These are phyloP conservation scores for Varanus komodoensis DNA, from an alignment of 2,113 vertebrate species.

Conservation along the genomic window DNA sequence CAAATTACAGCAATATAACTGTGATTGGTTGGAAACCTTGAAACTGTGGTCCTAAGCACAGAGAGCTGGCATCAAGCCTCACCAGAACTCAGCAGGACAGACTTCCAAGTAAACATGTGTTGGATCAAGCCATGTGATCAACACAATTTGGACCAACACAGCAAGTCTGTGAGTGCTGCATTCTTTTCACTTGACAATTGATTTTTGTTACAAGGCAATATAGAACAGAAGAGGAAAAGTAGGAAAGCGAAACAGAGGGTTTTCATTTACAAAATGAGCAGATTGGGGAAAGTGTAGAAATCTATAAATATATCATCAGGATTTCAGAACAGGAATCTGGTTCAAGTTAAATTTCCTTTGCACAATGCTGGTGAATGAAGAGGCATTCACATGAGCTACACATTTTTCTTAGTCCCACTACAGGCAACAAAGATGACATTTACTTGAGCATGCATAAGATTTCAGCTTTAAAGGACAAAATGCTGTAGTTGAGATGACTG, in stretches of 20 bases:
- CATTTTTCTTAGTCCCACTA: not conserved
- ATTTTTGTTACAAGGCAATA: accelerated
- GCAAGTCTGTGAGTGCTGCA: accelerated
- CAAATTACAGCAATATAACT: too few relatives aligned
- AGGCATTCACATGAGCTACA: too few relatives aligned
- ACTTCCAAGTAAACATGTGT: not conserved
- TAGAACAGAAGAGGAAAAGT: not conserved
- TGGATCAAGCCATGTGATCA: accelerated
- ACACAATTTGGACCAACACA: accelerated
- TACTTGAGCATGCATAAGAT: not conserved
- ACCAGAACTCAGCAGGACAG: not conserved
- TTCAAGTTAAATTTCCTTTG: accelerated
- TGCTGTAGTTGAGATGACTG: not conserved
- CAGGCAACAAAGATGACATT: not conserved
- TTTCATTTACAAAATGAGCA: accelerated
- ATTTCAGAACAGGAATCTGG: accelerated
- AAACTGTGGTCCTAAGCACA: not conserved
- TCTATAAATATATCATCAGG: accelerated
- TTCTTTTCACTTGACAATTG: accelerated
- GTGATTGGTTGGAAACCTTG: too few relatives aligned
- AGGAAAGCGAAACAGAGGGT: accelerated
- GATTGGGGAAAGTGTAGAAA: not conserved
- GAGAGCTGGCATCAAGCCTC: not conserved
- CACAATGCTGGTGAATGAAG: not conserved
- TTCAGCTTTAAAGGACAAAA: not conserved